A percentile compares a stretch with the other conserved stretches of the same genome.
These are phyloP conservation scores for Erebia ligea DNA, from an alignment of 2,888 invertebrate species.

Conservation along the genomic window DNA sequence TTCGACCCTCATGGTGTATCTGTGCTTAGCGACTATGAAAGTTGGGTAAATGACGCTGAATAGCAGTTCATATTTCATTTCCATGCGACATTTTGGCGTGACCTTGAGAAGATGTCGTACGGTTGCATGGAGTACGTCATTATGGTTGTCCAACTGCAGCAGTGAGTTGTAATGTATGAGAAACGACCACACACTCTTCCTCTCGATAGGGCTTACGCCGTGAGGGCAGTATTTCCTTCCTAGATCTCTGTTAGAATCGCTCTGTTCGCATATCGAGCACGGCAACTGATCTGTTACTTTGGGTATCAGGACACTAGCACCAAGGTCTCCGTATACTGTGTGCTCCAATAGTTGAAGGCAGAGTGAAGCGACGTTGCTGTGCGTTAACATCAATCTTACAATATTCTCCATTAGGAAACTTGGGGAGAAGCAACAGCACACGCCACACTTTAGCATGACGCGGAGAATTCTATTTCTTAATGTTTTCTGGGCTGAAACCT, in stretches of 20 bases:
- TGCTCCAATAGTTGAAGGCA: constrained; percentile 82
- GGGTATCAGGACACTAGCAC: constrained; percentile 69
- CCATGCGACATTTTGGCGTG: constrained; percentile 79
- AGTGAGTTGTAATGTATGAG: constrained; percentile 83
- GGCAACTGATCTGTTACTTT: constrained; percentile 68
- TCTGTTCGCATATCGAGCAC: constrained; percentile 71
- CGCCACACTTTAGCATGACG: constrained; percentile 82
- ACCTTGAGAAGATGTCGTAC: constrained; percentile 84
- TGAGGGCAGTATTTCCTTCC: constrained; percentile 60
- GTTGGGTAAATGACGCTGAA: constrained; percentile 85
- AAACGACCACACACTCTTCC: constrained; percentile 80
- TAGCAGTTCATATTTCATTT: constrained; percentile 82
- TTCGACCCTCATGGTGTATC: constrained; percentile 71
- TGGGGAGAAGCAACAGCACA: constrained; percentile 85
- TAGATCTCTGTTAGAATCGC: constrained; percentile 56
- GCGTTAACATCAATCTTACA: constrained; percentile 74
- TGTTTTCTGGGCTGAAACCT: constrained; percentile 60
- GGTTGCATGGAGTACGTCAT: constrained; percentile 79
- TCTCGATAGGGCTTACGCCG: constrained; percentile 58
- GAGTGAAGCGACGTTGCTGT: constrained; percentile 61
- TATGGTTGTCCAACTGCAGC: constrained; percentile 79
- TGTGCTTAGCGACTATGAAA: constrained; percentile 80
- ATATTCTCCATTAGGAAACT: constrained; percentile 75
- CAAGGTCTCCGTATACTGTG: constrained; percentile 84
- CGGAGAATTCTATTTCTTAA: constrained; percentile 77